Evolutionary conservation across 2,797 vertebrate species (phyloP), one percentile per base, ranked within the genome.

Genomic region (Chaunax sp.): DNA sequence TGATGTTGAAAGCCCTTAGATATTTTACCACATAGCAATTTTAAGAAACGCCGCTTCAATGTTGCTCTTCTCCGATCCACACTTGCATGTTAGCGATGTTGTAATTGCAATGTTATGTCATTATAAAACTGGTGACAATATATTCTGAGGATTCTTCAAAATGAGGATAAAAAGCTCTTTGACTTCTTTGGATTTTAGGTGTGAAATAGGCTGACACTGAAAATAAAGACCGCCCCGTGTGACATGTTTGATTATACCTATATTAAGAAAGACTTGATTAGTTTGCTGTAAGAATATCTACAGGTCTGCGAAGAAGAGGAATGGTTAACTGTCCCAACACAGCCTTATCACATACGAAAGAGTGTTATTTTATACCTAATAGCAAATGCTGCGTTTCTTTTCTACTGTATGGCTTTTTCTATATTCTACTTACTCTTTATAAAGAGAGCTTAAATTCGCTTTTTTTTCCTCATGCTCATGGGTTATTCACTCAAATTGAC

Each of bases 21-120:
- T 15, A 55, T 50, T 79, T 65, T 55, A 43, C 62, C 25, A 28
- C 5, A 13, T 38, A 30, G 9, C 23, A 9, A 0, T 69, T 81
- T 81, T 65, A 64, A 52, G 52, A 76, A 40, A 65, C 16, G 18
- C 49, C 60, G 3, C 64, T 72, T 10, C 72, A 69, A 65, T 59
- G 23, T 38, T 63, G 14, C 44, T 20, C 63, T 59, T 64, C 44
- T 56, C 19, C 0, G 11, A 61, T 55, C 54, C 51, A 20, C 51
- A 16, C 45, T 55, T 12, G 63, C 19, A 13, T 26, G 19, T 52
- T 41, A n/a, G 12, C 35, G 38, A 23, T 62, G 72, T 63, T 56
- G 20, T 44, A 61, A 53, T 49, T 49, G 16, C 15, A 18, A 5
- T 5, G 40, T 38, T 56, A 22, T 60, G 11, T 43, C 30, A 62